Percentiles rank a stretch among this genome's conserved stretches.
phyloP scores from a whole-genome alignment of 1,140 invertebrate genomes.

The Heliconius eleuchia region DNA sequence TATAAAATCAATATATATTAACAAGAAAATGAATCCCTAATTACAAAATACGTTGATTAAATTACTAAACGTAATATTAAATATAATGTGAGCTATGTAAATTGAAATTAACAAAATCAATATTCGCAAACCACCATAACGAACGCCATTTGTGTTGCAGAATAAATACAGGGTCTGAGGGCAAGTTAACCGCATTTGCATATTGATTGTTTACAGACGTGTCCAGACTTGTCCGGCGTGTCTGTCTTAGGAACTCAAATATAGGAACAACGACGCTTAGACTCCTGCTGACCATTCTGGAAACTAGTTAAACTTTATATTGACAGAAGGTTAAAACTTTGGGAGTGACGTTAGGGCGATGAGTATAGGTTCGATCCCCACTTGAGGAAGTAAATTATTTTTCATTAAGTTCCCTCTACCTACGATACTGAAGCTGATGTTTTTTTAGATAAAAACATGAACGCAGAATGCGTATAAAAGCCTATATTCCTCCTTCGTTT shows the following conservation, averaged over 20 bases:
- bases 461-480: no score
- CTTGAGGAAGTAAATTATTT: no score
- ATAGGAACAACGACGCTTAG: background rate
- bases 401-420: no score
- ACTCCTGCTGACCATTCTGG: background rate
- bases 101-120: conserved; percentile 29
- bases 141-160: conserved; percentile 34
- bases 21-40: no score
- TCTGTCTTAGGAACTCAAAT: conserved; percentile 32
- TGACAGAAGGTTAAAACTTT: no score
- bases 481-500: background rate
- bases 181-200: conserved; percentile 42
- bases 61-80: background rate
- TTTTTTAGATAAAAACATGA: no score
- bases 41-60: no score
- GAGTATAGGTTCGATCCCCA: no score
- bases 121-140: conserved; percentile 30
- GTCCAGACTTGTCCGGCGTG: conserved; percentile 34
- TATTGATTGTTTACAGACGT: conserved; percentile 53
- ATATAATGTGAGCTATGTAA: background rate
- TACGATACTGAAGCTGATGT: no score
- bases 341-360: no score
- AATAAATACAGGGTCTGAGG: conserved; percentile 36
- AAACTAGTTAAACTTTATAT: background rate
- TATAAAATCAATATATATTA: no score